Evolutionary conservation across 2,888 invertebrate genomes (phyloP).

Genomic region (Argyra leucocephala): DNA sequence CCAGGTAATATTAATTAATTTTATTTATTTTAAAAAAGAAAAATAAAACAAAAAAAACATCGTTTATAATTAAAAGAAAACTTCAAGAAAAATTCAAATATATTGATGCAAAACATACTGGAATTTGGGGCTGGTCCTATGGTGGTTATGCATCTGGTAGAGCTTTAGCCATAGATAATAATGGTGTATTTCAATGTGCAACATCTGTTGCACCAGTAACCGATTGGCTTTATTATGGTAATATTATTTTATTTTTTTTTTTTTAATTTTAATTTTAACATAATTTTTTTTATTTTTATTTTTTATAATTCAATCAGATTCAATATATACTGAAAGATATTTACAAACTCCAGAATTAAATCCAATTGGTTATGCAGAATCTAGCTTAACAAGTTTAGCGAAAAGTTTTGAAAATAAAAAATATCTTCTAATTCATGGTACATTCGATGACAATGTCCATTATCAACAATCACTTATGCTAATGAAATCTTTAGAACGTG

Average conservation of each 20-base stretch:
- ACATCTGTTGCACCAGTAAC: conserved; percentile 94
- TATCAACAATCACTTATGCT: conserved; percentile 93
- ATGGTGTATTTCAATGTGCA: conserved; percentile 79
- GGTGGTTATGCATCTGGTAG: conserved; percentile 90
- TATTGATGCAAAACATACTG: conserved; percentile 71
- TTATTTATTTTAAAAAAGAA: background rate
- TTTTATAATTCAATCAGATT: conserved; percentile 56
- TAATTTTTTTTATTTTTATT: conserved; percentile 11
- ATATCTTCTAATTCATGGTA: conserved; percentile 88
- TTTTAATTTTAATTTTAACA: background rate
- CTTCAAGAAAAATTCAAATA: conserved; percentile 55
- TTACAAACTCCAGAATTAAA: conserved; percentile 82
- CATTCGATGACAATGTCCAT: conserved; percentile 92
- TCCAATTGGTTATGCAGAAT: conserved; percentile 59
- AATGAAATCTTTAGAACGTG: conserved; percentile 72
- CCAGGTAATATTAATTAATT: conserved; percentile 41
- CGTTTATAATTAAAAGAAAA: conserved; percentile 34
- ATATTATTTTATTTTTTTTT: background rate
- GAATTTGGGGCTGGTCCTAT: conserved; percentile 98
- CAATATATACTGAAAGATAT: conserved; percentile 93
- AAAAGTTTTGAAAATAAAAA: conserved; percentile 60
- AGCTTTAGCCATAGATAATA: conserved; percentile 67
- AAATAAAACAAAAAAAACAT: background rate
- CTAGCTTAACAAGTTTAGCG: conserved; percentile 64
- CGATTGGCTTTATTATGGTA: conserved; percentile 93